These are phyloP conservation scores for Acanthochromis polyacanthus DNA, from an alignment of 2,113 vertebrate species.

Conservation along the genomic window DNA sequence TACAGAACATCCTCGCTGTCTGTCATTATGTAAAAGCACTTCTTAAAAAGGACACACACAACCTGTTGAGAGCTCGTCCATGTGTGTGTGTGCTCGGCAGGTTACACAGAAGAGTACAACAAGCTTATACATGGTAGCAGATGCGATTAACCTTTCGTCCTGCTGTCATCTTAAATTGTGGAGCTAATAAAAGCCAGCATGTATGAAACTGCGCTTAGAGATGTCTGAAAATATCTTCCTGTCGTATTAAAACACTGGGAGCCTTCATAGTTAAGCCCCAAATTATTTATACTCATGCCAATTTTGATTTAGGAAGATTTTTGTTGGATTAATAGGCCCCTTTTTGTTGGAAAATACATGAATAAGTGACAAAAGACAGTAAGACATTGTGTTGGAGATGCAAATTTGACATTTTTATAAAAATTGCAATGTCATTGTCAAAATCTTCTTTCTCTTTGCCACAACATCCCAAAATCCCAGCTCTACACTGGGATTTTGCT, in stretches of 20 bases:
- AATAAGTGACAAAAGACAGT: too few species aligned
- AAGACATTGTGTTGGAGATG: too few species aligned
- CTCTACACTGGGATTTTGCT: too few species aligned
- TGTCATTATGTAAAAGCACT: slow-evolving; percentile 35
- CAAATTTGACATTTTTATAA: too few species aligned
- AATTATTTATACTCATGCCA: too few species aligned
- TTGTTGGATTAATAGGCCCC: too few species aligned
- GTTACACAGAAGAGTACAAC: neutral
- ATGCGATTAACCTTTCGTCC: slow-evolving; percentile 11
- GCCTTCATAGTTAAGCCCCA: too few species aligned
- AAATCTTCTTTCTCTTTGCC: too few species aligned
- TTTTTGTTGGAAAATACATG: too few species aligned
- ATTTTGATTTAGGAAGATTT: too few species aligned
- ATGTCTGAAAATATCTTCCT: slow-evolving; percentile 14
- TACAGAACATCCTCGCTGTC: slow-evolving; percentile 31
- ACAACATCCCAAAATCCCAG: too few species aligned
- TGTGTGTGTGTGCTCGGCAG: neutral
- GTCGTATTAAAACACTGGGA: slow-evolving; percentile 38
- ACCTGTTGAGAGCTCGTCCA: neutral
- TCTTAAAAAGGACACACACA: slow-evolving; percentile 3
- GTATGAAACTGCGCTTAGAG: slow-evolving; percentile 22
- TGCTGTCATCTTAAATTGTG: slow-evolving; percentile 17
- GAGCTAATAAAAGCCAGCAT: slow-evolving; percentile 46
- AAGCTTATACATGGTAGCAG: neutral
- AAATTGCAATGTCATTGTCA: too few species aligned